These are phyloP conservation scores for Pantherophis alleghaniensis DNA, from an alignment of 2,797 vertebrate species.

Conservation along the genomic window DNA sequence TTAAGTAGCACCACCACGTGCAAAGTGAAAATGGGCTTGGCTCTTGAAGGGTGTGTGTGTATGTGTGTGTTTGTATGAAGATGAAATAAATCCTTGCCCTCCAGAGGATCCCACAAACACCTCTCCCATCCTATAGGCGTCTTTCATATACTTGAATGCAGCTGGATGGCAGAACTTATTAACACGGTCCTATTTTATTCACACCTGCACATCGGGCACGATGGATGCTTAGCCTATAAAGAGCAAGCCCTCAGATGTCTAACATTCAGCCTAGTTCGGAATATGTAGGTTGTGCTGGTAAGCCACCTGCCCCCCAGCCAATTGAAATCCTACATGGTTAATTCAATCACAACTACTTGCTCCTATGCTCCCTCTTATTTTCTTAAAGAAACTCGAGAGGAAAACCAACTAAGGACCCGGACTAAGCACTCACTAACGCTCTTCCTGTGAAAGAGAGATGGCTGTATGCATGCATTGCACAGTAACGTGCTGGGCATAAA, in stretches of 20 bases:
- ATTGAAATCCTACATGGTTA: slow-evolving; percentile 27
- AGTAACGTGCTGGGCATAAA: slow-evolving; percentile 66
- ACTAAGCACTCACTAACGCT: neutral
- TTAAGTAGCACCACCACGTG: neutral
- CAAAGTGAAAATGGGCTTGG: slow-evolving; percentile 13
- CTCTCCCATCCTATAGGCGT: neutral
- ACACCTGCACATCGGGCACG: neutral
- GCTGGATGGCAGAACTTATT: neutral
- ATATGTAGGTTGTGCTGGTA: neutral
- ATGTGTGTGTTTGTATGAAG: neutral
- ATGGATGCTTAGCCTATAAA: neutral
- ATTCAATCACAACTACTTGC: slow-evolving; percentile 32
- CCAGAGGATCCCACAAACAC: neutral
- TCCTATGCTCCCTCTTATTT: neutral
- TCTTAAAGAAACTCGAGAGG: slow-evolving; percentile 22
- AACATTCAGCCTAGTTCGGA: neutral
- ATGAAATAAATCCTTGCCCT: neutral
- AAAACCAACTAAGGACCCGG: neutral
- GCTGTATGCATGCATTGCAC: neutral
- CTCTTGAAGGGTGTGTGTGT: neutral
- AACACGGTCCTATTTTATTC: neutral
- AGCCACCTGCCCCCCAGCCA: neutral
- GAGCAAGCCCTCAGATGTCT: neutral
- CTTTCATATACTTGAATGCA: neutral
- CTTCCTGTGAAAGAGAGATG: neutral